Evolutionary conservation across 2,888 invertebrate genomes (phyloP), one percentile per base, ranked within the genome.

Genomic region (Dasysyrphus tricinctus): DNA sequence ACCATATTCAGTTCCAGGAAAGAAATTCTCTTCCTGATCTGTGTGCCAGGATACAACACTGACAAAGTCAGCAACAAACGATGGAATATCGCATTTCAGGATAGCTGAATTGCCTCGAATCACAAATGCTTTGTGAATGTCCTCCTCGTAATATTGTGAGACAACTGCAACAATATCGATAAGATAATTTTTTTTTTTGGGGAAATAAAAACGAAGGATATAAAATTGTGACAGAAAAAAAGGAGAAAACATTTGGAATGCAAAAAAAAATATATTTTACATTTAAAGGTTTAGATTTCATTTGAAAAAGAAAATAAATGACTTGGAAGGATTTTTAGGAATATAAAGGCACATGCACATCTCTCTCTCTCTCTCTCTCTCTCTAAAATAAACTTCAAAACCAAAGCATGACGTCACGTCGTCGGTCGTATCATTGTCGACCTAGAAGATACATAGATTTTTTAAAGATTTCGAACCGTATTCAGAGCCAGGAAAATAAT

Each of bases 41-140:
- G 96, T 97, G 89, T 96, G 96, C 97, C 97, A 97, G 65, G 97
- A 96, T 73, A 96, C 94, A 89, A 98, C 97, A 90, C 94, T 95
- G 88, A 98, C 97, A 93, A 98, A 98, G 93, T 98, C 98, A 85
- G 97, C 97, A 86, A 98, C 97, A 93, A 97, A 98, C 88, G 97
- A 97, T 67, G 98, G 98, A 90, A 97, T 96, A 90, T 96, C 96
- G 93, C 97, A 97, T 93, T 97, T 97, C 90, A 97, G 93, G 88
- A 97, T 96, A 86, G 97, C 97, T 90, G 97, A 95, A 93, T 97
- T 97, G 89, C 97, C 97, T 89, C 97, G 95, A 91, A 97, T 97
- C 78, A 96, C 97, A 93, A 97, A 97, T 92, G 97, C 97, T 93
- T 97, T 96, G 93, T 97, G 97, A 89, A 97, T 97, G 94, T 97